Evolutionary conservation across 2,113 vertebrate species (phyloP), one percentile per base, ranked within the genome.

Genomic region (Oxyura jamaicensis): DNA sequence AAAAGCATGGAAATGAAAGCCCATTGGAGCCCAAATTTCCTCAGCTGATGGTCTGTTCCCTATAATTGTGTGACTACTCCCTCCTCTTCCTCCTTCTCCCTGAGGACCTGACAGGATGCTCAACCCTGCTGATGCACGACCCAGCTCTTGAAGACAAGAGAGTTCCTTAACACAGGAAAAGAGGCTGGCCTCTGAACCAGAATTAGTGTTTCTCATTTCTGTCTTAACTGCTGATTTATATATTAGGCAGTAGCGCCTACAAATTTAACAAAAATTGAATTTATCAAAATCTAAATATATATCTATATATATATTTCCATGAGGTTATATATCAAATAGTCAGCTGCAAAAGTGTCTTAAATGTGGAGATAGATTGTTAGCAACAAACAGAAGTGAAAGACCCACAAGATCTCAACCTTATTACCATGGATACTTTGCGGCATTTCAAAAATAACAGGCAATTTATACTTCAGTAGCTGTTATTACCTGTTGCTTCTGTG

Each of bases 401-500:
- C 35, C 33, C 48, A 36, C 14, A 72, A 28, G 35, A 67, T 80
- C 44, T 95, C 67, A 62, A 11, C 31, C 35, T 80, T 63, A 67
- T 83, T 52, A 67, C 50, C 5, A 3, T 8, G 15, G 73, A 46
- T 55, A 15, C 44, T 90, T 74, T 68, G 41, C 77, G 42, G 18
- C 86, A 56, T 74, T 90, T 90, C 6, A 81, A 5, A 93, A 90
- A 59, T 86, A 86, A 71, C 16, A 78, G 28, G 20, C 58, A 67
- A 62, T 91, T 94, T 93, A 39, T 41, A 67, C 60, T 65, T 88
- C 44, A 63, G 62, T 84, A 53, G 59, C 48, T 88, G 94, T 89
- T 88, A 68, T 82, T 87, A 79, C 77, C 71, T 95, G 74, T 95
- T 91, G 78, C 63, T 95, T 80, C 66, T 53, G 76, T 78, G 39